Percentiles rank a stretch among this genome's conserved stretches.
phyloP scores from a whole-genome alignment of 2,888 invertebrate genomes.

The Brachynemurus nebulosus region DNA sequence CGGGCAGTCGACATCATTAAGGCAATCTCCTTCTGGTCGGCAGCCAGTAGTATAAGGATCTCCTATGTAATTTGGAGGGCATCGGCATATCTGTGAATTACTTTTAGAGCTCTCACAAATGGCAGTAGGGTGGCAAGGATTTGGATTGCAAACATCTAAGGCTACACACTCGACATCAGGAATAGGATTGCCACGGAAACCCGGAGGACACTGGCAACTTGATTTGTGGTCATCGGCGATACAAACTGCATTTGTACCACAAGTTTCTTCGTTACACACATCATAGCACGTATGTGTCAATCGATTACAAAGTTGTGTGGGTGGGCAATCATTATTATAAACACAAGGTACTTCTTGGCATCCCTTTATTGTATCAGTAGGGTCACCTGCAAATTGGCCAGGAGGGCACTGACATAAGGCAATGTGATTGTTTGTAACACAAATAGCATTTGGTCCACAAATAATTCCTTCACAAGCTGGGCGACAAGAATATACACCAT shows the following conservation, averaged over 20 bases:
- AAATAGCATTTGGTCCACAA: constrained; percentile 79
- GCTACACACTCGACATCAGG: constrained; percentile 70
- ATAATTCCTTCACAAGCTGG: constrained; percentile 62
- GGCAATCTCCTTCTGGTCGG: constrained; percentile 60
- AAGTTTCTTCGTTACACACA: constrained; percentile 68
- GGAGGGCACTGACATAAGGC: constrained; percentile 83
- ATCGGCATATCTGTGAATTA: constrained; percentile 59
- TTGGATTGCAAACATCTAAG: constrained; percentile 57
- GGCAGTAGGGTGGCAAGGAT: constrained; percentile 70
- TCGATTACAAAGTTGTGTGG: constrained; percentile 67
- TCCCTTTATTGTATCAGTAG: constrained; percentile 58
- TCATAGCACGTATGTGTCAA: constrained; percentile 69
- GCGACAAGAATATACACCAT: constrained; percentile 50
- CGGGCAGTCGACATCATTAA: constrained; percentile 60
- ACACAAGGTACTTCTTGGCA: constrained; percentile 74
- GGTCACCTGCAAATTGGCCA: constrained; percentile 75
- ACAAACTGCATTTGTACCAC: constrained; percentile 79
- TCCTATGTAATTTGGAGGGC: constrained; percentile 61
- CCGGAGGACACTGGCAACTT: constrained; percentile 75
- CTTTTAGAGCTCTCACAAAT: constrained; percentile 50
- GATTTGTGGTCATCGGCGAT: constrained; percentile 72
- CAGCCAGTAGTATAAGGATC: constrained; percentile 67
- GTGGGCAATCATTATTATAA: constrained; percentile 71
- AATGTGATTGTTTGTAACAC: constrained; percentile 78
- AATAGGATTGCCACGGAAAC: constrained; percentile 64